Base-by-base conservation (phyloP, 1,140 invertebrate species). In the Drosophila serrata region DNA sequence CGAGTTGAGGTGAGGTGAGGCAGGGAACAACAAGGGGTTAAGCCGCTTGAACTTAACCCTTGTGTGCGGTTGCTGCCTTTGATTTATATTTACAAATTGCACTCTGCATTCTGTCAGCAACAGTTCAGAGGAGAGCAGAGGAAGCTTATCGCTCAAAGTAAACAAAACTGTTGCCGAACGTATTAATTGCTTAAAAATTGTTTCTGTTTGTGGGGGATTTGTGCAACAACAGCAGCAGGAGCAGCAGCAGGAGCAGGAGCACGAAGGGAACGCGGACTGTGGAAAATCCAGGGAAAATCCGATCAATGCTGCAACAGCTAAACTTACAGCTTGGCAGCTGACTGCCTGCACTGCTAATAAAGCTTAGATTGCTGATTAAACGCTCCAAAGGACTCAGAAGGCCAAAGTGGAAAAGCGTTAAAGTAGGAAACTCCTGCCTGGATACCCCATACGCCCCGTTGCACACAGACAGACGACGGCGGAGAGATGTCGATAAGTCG, bases 291-390 rank as follows among this genome's bases (percentile, higher is more conserved):
- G 68, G 75, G 61, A 58, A 81, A 88, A 88, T 80, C 84, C 85
- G 75, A 88, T 88, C 84, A 88, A 17, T 69, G 45, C 35, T 53
- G 68, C 67, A 59, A 57, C 82, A 90, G 85, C 84, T 64, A 70
- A 65, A 90, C 80, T 73, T 84, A 68, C 70, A 46, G 72, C 59
- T 60, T 82, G 74, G 56, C 64, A 70, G 75, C 68, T 79, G 79
- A 53, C 49, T 51, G 49, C 43, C 79, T 81, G 76, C 72, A 78
- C 59, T 90, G 84, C 85, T 88, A 90, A 88, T 88, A 88, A 88
- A 88, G 85, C 84, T 90, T 88, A 88, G 84, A 84, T 90, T 80
- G 85, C 84, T 90, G 85, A 87, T 87, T 87, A 88, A 87, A 78
- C 76, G 82, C 82, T 77, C 19, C 81, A 69, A 68, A 73, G 59